phyloP scores from a whole-genome alignment of 2,888 invertebrate species.

The Ophioninae sp. region DNA sequence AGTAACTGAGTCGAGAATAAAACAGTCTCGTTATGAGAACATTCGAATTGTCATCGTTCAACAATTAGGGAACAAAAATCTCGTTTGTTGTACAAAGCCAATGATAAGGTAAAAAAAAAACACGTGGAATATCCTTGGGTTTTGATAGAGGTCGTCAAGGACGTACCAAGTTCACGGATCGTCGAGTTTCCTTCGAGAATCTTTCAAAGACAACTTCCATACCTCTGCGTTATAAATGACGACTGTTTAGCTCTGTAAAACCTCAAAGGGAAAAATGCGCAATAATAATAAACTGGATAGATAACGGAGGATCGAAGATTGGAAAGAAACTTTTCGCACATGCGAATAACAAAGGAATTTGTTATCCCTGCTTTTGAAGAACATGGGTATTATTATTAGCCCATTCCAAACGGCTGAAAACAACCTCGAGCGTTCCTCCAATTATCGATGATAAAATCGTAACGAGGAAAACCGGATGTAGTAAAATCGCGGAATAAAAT shows the following conservation, averaged over 20 bases:
- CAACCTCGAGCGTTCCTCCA: neutral
- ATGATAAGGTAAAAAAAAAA: constrained; percentile 23
- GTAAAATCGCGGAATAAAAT: neutral
- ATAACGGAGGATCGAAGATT: constrained; percentile 15
- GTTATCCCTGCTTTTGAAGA: neutral
- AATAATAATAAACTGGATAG: constrained; percentile 36
- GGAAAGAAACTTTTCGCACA: constrained; percentile 16
- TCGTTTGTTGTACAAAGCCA: neutral
- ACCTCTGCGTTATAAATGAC: constrained; percentile 50
- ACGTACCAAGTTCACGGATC: neutral
- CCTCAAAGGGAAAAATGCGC: constrained; percentile 31
- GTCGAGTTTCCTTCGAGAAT: constrained; percentile 21
- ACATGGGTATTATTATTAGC: neutral
- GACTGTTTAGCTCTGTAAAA: constrained; percentile 28
- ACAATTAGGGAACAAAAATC: constrained; percentile 1
- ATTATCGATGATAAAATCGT: neutral
- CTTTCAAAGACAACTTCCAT: constrained; percentile 46
- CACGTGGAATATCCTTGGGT: constrained; percentile 11
- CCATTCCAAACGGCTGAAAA: neutral
- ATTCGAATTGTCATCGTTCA: neutral
- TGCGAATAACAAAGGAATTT: constrained; percentile 54
- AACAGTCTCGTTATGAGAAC: neutral
- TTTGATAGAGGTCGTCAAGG: neutral
- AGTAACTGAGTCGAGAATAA: neutral
- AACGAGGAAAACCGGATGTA: neutral